Conservation (phyloP, 2,797 vertebrate genomes). For the Champsocephalus esox region DNA sequence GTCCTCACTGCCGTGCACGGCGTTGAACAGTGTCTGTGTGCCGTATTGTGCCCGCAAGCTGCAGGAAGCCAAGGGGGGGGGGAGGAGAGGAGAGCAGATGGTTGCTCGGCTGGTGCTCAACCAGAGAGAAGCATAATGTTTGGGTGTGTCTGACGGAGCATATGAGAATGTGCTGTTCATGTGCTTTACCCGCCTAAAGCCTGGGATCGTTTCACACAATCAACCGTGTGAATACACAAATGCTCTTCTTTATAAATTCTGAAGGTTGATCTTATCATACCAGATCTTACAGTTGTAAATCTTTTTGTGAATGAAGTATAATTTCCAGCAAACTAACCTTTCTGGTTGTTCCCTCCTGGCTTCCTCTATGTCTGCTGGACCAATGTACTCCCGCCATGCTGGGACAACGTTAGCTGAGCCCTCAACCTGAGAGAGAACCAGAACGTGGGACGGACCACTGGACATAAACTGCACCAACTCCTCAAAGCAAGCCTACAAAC, state of each 20-base stretch:
- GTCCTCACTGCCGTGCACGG: constrained; percentile 89
- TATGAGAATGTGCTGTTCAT: constrained; percentile 65
- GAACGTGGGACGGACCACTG: constrained; percentile 87
- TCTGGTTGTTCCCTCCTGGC: constrained; percentile 87
- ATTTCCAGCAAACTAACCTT: constrained; percentile 78
- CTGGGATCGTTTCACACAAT: constrained; percentile 49
- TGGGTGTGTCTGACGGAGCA: constrained; percentile 78
- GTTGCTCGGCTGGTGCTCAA: constrained; percentile 75
- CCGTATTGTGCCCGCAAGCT: constrained; percentile 92
- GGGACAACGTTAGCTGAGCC: constrained; percentile 79
- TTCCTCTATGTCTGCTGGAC: constrained; percentile 85
- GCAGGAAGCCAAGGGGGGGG: constrained; percentile 61
- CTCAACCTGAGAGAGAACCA: constrained; percentile 86
- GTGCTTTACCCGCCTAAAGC: constrained; percentile 53
- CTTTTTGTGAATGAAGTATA: background rate
- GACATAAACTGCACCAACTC: constrained; percentile 89
- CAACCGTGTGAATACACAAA: constrained; percentile 42
- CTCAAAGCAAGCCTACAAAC: constrained; percentile 84
- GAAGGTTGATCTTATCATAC: background rate
- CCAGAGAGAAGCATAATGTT: constrained; percentile 72
- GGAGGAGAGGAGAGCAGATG: constrained; percentile 78
- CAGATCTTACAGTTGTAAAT: background rate
- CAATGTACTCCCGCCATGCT: constrained; percentile 88
- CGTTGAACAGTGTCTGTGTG: constrained; percentile 88
- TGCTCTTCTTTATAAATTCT: background rate